phyloP scores from a whole-genome alignment of 2,888 invertebrate species.

The Morpho deidamia region DNA sequence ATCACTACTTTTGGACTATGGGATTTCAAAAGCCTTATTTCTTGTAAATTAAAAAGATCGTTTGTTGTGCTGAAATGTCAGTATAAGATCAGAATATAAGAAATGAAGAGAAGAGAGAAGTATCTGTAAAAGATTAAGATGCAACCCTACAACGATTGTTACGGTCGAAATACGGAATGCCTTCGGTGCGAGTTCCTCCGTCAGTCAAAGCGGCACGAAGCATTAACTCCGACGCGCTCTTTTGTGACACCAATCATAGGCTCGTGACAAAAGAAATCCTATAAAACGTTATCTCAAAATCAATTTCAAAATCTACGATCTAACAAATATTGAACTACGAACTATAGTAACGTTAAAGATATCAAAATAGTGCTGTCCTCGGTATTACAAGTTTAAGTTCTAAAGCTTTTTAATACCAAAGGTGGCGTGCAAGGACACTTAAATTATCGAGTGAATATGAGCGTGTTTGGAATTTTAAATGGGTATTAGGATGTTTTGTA shows the following conservation, averaged over 20 bases:
- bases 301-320: neutral
- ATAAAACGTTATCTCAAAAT: neutral
- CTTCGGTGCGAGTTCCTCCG: conserved; percentile 19
- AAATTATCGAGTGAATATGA: conserved; percentile 45
- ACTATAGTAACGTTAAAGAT: neutral
- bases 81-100: too few species aligned
- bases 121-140: too few species aligned
- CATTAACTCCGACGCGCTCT: conserved; percentile 24
- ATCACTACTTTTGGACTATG: too few species aligned
- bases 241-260: conserved; percentile 5
- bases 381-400: conserved; percentile 14
- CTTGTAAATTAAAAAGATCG: too few species aligned
- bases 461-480: conserved; percentile 64
- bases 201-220: conserved; percentile 27
- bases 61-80: too few species aligned
- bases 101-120: too few species aligned
- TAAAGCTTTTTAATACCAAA: conserved; percentile 12
- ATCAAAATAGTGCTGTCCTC: neutral
- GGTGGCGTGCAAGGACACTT: conserved; percentile 18
- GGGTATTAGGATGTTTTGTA: conserved; percentile 47
- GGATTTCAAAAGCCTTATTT: too few species aligned
- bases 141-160: conserved; percentile 58
- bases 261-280: conserved; percentile 3
- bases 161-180: conserved; percentile 47
- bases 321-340: neutral